Percentiles rank a stretch among this genome's conserved stretches.
These are phyloP conservation scores for Eupithecia centaureata DNA, from an alignment of 2,888 invertebrate species.

Conservation along the genomic window DNA sequence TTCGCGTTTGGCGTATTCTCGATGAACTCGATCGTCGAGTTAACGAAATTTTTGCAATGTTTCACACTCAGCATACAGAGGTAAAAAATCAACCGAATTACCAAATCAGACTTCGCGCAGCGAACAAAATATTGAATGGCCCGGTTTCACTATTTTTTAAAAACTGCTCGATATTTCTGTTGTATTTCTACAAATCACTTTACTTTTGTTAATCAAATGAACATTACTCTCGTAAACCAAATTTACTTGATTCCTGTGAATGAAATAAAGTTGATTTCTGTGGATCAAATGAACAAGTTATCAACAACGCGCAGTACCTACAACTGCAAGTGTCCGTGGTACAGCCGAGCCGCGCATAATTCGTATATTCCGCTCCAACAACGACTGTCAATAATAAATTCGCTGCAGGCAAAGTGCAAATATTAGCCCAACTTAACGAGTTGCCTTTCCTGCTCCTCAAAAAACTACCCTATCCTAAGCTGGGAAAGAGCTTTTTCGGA, in stretches of 20 bases:
- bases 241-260: neutral
- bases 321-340: constrained; percentile 17
- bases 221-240: neutral
- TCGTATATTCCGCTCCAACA: constrained; percentile 66
- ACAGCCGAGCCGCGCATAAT: constrained; percentile 40
- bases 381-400: constrained; percentile 66
- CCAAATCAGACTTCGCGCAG: too few species aligned
- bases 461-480: constrained; percentile 17
- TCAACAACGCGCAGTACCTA: neutral
- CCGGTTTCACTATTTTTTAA: too few species aligned
- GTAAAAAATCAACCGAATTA: too few species aligned
- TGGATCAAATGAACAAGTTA: neutral
- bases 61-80: too few species aligned
- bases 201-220: neutral
- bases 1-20: too few species aligned
- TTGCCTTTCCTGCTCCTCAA: constrained; percentile 40
- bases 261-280: neutral
- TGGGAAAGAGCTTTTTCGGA: constrained; percentile 7
- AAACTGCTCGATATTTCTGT: neutral
- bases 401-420: constrained; percentile 65
- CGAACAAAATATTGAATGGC: too few species aligned
- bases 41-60: too few species aligned
- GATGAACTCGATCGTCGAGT: too few species aligned
- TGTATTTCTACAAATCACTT: neutral
- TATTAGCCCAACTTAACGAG: constrained; percentile 75